phyloP scores from a whole-genome alignment of 2,113 vertebrate species.

The Scortum barcoo region DNA sequence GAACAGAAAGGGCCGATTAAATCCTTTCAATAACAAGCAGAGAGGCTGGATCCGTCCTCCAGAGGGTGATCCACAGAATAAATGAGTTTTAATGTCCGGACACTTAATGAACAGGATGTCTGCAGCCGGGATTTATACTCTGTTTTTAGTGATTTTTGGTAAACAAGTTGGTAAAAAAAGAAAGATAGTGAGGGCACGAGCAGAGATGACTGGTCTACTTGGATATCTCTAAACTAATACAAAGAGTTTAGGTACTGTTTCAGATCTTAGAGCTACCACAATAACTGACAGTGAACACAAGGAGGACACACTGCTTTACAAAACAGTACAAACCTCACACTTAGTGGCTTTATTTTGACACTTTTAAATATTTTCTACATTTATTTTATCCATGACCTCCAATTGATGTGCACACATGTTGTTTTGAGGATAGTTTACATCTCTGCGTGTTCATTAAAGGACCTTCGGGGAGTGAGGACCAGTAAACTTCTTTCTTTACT shows the following conservation, averaged over 20 bases:
- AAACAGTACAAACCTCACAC: too few relatives aligned
- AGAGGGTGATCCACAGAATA: neutral
- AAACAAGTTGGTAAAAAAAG: neutral
- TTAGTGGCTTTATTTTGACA: too few relatives aligned
- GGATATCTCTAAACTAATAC: neutral
- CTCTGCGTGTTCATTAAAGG: neutral
- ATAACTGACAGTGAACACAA: neutral
- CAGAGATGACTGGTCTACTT: neutral
- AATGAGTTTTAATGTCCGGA: neutral
- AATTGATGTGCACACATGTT: too few relatives aligned
- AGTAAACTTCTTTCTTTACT: too few relatives aligned
- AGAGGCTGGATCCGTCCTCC: neutral
- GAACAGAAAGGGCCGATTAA: constrained; percentile 2
- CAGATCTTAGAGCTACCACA: neutral
- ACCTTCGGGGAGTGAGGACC: neutral
- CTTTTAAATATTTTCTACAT: too few relatives aligned
- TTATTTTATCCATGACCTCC: too few relatives aligned
- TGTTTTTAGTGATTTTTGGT: neutral
- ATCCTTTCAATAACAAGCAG: neutral
- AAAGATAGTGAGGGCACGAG: neutral
- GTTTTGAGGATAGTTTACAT: neutral
- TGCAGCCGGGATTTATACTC: neutral
- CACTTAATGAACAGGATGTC: neutral
- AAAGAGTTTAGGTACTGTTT: neutral
- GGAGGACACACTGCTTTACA: too few relatives aligned